These are phyloP conservation scores for Monopterus albus DNA, from an alignment of 2,113 vertebrate genomes.

Conservation along the genomic window DNA sequence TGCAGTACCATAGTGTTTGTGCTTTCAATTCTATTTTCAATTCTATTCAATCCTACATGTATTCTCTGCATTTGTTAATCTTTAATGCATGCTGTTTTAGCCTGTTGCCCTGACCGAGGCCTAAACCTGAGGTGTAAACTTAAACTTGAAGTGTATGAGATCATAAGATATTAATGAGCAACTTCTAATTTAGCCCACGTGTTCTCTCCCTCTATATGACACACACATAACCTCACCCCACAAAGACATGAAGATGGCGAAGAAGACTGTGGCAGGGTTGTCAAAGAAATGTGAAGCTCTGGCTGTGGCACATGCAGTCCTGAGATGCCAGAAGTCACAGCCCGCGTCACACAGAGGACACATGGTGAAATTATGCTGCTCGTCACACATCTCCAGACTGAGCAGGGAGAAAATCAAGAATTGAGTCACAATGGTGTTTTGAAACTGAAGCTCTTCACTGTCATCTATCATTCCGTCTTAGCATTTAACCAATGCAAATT, in stretches of 20 bases:
- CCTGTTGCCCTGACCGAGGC: not conserved
- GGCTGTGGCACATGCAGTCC: conserved; percentile 91
- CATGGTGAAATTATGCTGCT: conserved; percentile 93
- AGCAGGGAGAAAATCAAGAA: not conserved
- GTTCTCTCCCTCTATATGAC: not conserved
- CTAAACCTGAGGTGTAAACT: too few relatives aligned
- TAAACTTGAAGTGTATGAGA: not conserved
- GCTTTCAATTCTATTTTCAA: not conserved
- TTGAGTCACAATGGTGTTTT: not conserved
- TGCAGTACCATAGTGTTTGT: not conserved
- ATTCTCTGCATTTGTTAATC: not conserved
- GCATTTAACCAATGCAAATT: too few relatives aligned
- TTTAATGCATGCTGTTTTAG: not conserved
- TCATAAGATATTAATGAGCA: conserved; percentile 5
- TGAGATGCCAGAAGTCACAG: conserved; percentile 96
- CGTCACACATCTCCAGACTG: conserved; percentile 96
- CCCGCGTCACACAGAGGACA: conserved; percentile 95
- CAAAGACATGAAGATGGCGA: conserved; percentile 97
- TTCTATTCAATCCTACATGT: not conserved
- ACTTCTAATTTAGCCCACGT: not conserved
- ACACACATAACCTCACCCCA: conserved; percentile 88
- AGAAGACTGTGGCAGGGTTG: conserved; percentile 96
- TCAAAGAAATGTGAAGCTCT: conserved; percentile 96
- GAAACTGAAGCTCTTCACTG: too few relatives aligned
- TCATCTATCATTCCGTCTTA: too few relatives aligned